These are phyloP conservation scores for Hypotaenidia okinawae DNA, from an alignment of 2,797 vertebrate genomes.

Conservation along the genomic window DNA sequence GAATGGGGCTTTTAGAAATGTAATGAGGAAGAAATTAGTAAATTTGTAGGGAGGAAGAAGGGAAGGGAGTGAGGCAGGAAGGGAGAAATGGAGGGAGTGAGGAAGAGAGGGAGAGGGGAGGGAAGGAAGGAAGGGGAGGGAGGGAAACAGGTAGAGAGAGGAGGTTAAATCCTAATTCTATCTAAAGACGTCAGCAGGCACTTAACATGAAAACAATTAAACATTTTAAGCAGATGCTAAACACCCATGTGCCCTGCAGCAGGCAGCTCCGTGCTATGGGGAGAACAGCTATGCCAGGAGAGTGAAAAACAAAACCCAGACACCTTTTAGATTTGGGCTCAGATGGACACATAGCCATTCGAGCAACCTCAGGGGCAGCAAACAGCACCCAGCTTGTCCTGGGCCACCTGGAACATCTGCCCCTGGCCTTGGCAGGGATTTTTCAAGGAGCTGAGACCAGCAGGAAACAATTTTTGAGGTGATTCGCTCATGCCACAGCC, in stretches of 20 bases:
- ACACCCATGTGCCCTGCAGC: neutral
- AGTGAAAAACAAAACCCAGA: neutral
- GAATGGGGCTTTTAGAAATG: neutral
- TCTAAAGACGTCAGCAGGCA: neutral
- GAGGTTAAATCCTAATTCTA: neutral
- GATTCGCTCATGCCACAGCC: neutral
- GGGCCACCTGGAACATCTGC: neutral
- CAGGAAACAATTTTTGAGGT: neutral
- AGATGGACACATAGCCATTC: neutral
- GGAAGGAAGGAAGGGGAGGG: neutral
- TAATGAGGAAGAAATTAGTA: neutral
- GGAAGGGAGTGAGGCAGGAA: neutral
- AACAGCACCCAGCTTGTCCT: neutral
- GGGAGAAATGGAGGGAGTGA: neutral
- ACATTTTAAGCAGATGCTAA: conserved; percentile 1
- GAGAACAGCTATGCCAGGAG: neutral
- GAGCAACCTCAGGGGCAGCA: neutral
- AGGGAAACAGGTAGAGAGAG: neutral
- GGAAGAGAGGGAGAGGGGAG: accelerated
- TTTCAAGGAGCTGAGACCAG: neutral
- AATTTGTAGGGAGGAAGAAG: neutral
- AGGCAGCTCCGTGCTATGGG: accelerated
- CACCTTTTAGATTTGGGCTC: neutral
- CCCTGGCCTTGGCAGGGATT: neutral
- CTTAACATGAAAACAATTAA: neutral